phyloP scores from a whole-genome alignment of 2,113 vertebrate species.

The Fregetta grallaria region DNA sequence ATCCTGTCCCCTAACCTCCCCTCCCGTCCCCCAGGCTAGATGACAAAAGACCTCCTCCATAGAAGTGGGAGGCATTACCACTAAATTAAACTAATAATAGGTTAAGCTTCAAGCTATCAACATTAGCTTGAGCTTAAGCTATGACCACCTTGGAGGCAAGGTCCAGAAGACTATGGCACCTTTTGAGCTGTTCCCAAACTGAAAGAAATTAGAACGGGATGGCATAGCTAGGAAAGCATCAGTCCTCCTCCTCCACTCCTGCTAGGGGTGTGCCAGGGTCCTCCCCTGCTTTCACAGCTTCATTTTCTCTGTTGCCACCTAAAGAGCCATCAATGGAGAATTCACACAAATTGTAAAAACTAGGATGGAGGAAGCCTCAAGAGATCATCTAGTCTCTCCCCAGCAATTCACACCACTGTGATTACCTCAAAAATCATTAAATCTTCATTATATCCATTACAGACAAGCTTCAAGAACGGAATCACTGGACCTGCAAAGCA shows the following conservation, averaged over 20 bases:
- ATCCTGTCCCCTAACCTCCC: too few species aligned
- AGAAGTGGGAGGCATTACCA: neutral
- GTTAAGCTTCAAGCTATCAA: neutral
- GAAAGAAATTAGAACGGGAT: neutral
- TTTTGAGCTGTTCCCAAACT: neutral
- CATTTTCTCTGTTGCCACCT: neutral
- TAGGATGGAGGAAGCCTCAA: neutral
- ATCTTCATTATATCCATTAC: neutral
- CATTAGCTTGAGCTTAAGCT: neutral
- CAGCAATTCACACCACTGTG: neutral
- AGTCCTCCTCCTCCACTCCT: neutral
- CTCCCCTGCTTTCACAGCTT: neutral
- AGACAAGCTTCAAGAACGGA: neutral
- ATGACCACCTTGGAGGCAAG: neutral
- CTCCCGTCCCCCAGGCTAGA: neutral
- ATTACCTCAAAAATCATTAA: slow-evolving; percentile 3
- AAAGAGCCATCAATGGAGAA: neutral
- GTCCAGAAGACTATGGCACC: accelerated
- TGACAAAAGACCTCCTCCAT: neutral
- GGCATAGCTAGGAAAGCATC: neutral
- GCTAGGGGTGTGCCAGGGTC: neutral
- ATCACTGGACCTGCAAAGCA: neutral
- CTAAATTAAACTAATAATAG: neutral
- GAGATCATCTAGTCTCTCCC: neutral
- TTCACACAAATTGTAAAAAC: neutral